Evolutionary conservation across 2,797 vertebrate genomes (phyloP).

Genomic region (Carcharodon carcharias): DNA sequence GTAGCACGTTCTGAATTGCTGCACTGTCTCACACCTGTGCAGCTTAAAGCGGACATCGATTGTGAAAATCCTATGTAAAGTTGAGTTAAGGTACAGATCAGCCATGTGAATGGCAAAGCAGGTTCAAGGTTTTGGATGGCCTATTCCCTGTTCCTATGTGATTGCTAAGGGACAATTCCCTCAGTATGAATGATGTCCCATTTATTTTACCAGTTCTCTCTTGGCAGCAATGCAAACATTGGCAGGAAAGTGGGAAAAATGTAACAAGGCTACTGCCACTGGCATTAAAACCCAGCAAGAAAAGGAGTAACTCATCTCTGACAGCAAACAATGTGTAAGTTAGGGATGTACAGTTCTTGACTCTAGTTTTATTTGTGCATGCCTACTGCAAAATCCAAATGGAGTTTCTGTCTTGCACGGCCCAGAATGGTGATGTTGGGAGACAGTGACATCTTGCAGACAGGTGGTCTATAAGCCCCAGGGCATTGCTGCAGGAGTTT

Average conservation of each 20-base stretch:
- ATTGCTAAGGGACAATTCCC: neutral
- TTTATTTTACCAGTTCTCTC: neutral
- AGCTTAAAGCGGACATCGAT: neutral
- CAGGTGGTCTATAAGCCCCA: neutral
- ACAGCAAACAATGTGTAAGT: neutral
- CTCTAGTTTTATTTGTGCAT: neutral
- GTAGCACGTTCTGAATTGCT: neutral
- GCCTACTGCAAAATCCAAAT: neutral
- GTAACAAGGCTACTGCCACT: neutral
- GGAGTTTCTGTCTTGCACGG: too few relatives aligned
- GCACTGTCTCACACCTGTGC: neutral
- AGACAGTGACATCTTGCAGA: too few relatives aligned
- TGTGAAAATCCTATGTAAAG: neutral
- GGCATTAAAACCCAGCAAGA: neutral
- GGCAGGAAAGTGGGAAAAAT: neutral
- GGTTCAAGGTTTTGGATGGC: neutral
- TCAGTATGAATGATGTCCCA: neutral
- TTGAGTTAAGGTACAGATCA: neutral
- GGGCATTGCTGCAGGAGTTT: too few relatives aligned
- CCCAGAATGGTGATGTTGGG: neutral
- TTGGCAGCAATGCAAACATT: neutral
- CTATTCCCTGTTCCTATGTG: neutral
- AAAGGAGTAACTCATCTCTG: neutral
- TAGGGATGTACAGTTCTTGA: neutral
- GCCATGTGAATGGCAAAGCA: neutral